Base-by-base conservation (phyloP, 1,140 invertebrate genomes). In the Saccostrea echinata region DNA sequence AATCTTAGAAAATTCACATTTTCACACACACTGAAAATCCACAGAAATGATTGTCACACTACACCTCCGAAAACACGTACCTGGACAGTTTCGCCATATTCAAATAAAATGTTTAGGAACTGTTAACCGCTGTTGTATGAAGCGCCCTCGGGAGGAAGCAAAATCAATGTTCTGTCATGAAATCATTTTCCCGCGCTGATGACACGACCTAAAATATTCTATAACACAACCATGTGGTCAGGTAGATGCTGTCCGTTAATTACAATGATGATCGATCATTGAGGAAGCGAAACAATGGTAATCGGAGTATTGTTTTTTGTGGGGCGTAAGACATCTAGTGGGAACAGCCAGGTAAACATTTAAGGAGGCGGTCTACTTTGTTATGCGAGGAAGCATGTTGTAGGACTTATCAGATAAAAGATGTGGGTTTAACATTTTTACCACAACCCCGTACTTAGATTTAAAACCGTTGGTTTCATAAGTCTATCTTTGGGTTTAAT, bases 1-100 rank as follows among this genome's bases (percentile, higher is more conserved):
- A 55, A 61, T 68, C 85, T 84, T 76, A 83, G 52, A 27, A 55
- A 80, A 86, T 53, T 87, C 52, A 84, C n/a, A 84, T 82, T 30
- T 83, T 82, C 16, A 27, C 21, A 57, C 27, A 61, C 51, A 84
- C 27, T 57, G 12, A 55, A 57, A 55, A 55, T 24, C 43, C 55
- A 84, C 43, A 43, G 43, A 43, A 43, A 43, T 6, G 43, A 43
- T 6, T 11, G 51, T 84, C 21, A 57, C 11, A 27, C 21, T 53
- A 35, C 43, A 33, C 27, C 55, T 27, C 30, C 30, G 16, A 55
- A 24, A 84, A 27, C 24, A 43, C 30, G n/a, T 51, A 82, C 81
- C 84, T 89, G 84, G 80, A 64, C 88, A 76, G 24, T 82, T 83
- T 83, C 88, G 88, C 88, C 88, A 89, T 89, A 84, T 87, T 89